These are phyloP conservation scores for Hippocampus abdominalis DNA, from an alignment of 2,113 vertebrate species.

Conservation along the genomic window DNA sequence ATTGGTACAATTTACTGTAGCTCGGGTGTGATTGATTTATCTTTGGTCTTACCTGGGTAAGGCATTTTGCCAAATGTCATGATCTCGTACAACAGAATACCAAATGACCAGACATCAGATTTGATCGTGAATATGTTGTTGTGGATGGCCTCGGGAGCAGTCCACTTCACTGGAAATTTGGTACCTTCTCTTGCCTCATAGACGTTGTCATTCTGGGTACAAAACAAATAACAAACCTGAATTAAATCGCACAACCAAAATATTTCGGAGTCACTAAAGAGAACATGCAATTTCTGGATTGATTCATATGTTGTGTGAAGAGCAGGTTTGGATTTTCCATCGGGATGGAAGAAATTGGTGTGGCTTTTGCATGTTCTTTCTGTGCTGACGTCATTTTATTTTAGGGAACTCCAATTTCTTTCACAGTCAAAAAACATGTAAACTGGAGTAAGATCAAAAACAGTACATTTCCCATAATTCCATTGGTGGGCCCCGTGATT, in stretches of 20 bases:
- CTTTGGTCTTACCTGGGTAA: slow-evolving; percentile 78
- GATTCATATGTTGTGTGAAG: too few species aligned
- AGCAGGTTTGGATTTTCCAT: too few species aligned
- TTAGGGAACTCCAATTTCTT: too few species aligned
- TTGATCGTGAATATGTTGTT: slow-evolving; percentile 85
- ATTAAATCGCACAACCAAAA: background rate
- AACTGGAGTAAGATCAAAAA: too few species aligned
- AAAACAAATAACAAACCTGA: background rate
- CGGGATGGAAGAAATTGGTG: background rate
- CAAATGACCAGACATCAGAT: slow-evolving; percentile 97
- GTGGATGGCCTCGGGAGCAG: slow-evolving; percentile 85
- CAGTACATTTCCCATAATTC: background rate
- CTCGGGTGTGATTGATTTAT: background rate
- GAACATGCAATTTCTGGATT: background rate
- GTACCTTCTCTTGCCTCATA: slow-evolving; percentile 81
- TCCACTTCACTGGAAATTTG: slow-evolving; percentile 98
- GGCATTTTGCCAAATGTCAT: slow-evolving; percentile 90
- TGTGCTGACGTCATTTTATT: too few species aligned
- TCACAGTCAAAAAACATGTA: too few species aligned
- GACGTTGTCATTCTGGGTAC: slow-evolving; percentile 75
- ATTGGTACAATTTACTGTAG: too few species aligned
- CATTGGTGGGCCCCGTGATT: background rate
- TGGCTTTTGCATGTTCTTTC: too few species aligned
- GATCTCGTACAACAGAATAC: slow-evolving; percentile 92
- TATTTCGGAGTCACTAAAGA: background rate